Percentiles rank a stretch among this genome's conserved stretches.
These are phyloP conservation scores for Agrochola lota DNA, from an alignment of 2,888 invertebrate species.

Conservation along the genomic window DNA sequence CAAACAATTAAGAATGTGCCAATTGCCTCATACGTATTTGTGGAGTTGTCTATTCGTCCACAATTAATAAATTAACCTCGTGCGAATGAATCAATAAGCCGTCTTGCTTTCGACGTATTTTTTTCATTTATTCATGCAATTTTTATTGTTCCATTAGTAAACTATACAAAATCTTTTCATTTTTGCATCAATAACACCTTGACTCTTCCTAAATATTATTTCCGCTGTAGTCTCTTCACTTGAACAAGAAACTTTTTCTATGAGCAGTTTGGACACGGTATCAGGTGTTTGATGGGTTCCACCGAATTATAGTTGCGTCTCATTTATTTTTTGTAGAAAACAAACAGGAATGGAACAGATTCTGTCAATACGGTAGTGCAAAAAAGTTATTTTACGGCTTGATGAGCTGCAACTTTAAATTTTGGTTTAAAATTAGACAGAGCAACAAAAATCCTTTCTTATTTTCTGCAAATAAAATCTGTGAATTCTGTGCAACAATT, in stretches of 20 bases:
- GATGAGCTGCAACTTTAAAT: constrained; percentile 11
- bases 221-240: constrained; percentile 33
- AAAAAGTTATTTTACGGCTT: constrained; percentile 51
- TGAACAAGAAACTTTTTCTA: constrained; percentile 65
- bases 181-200: no score
- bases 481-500: not conserved
- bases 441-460: fast-evolving
- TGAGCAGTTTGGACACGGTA: constrained; percentile 72
- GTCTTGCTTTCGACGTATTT: no score
- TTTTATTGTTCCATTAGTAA: no score
- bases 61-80: no score
- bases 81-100: no score
- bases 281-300: constrained; percentile 74
- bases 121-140: no score
- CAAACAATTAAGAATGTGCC: no score
- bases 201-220: no score
- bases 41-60: no score
- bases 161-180: no score
- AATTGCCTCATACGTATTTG: no score
- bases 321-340: constrained; percentile 58
- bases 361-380: constrained; percentile 31
- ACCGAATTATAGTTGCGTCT: constrained; percentile 63
- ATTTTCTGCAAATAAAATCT: not conserved
- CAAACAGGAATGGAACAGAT: constrained; percentile 42
- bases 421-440: not conserved